phyloP scores from a whole-genome alignment of 2,888 invertebrate species.

The Ditylenchus weischeri region DNA sequence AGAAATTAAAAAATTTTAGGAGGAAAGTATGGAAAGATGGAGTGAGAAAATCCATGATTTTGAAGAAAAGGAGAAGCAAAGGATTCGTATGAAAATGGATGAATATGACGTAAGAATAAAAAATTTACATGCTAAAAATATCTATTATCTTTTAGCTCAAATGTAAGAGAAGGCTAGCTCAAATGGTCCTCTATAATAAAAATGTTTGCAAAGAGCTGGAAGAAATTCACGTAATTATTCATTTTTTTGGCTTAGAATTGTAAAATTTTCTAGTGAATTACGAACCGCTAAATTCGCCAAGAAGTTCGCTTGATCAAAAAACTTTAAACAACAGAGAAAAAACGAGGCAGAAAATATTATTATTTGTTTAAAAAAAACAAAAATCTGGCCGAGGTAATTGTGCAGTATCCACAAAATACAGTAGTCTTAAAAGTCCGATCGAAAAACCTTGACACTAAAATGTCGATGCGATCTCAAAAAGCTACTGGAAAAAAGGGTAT shows the following conservation, averaged over 20 bases:
- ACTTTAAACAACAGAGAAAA: too few relatives aligned
- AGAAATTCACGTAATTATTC: constrained; percentile 44
- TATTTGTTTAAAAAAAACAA: too few relatives aligned
- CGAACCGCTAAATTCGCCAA: neutral
- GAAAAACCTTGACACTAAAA: too few relatives aligned
- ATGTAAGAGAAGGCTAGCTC: constrained; percentile 36
- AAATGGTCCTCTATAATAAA: constrained; percentile 29
- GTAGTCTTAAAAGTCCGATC: too few relatives aligned
- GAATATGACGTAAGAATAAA: constrained; percentile 41
- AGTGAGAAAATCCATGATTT: constrained; percentile 38
- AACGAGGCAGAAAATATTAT: too few relatives aligned
- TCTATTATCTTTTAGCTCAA: constrained; percentile 25
- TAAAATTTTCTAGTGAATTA: too few relatives aligned
- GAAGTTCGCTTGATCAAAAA: neutral
- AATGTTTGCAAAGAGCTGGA: constrained; percentile 46
- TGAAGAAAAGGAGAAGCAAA: constrained; percentile 51
- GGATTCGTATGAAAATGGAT: constrained; percentile 46
- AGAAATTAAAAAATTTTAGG: constrained; percentile 10
- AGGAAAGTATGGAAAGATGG: constrained; percentile 29
- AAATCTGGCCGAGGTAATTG: too few relatives aligned
- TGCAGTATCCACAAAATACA: too few relatives aligned
- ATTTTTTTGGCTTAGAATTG: neutral
- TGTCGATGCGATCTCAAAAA: too few relatives aligned
- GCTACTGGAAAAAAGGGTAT: too few relatives aligned
- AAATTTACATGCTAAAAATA: too few relatives aligned